Base-by-base conservation (phyloP, 2,888 invertebrate genomes). In the Troglohyphantes excavatus region DNA sequence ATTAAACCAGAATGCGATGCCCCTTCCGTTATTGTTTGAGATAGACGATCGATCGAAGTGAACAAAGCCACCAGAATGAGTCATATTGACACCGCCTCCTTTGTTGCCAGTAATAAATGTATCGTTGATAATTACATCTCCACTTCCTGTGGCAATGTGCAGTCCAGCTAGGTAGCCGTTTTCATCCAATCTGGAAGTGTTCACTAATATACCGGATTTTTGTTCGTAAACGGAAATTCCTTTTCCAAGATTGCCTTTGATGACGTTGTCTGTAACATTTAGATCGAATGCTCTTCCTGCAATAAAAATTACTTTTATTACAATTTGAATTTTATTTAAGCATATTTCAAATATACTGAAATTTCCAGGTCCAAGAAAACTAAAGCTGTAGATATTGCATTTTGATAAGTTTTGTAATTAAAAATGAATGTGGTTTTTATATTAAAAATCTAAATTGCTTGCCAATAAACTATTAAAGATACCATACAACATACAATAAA, bases 51-150 rank as follows among this genome's bases (percentile, higher is more conserved):
- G 95, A 13, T 99, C 98, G 90, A 99, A 95, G 93, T 99, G 98
- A 91, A 98, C 95, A 92, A 96, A 96, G 0, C 99, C 99, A 0
- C 99, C 99, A 2, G 97, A 96, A 90, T 97, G 97, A 0, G 98
- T 98, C 13, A 99, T 96, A 93, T 99, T 99, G 11, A 99, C 95
- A 0, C 99, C 99, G 92, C 98, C 98, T 0, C 98, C 98, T 93
- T 96, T 95, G 93, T 99, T 99, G 92, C 97, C 96, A 21, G 96
- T 96, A 91, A 99, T 96, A 92, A 96, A 95, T 91, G 98, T 97
- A 92, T 96, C 96, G 23, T 99, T 98, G 2, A 99, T 95, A 93
- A 99, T 98, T 0, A 99, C 95, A 93, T 99, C 98, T 0, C 98
- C 98, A 0, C 97, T 98, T 1, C 99, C 99, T 92, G 96, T 96